phyloP scores from a whole-genome alignment of 2,888 invertebrate species.

The Leptura quadrifasciata region DNA sequence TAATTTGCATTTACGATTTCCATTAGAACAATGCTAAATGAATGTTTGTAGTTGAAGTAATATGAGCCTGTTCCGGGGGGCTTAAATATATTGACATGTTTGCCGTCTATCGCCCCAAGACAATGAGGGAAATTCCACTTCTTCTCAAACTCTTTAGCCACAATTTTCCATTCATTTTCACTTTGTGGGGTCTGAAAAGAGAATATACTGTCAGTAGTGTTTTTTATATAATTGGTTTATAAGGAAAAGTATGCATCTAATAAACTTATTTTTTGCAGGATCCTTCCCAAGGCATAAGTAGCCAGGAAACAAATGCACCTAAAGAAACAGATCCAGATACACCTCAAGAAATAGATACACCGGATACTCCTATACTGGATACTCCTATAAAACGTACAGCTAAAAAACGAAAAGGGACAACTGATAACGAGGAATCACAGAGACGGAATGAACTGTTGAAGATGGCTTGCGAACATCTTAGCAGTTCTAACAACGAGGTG shows the following conservation, averaged over 20 bases:
- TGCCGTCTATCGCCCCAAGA: conserved; percentile 13
- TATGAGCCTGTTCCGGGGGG: not conserved
- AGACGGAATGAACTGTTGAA: not conserved
- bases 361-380: no score
- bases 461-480: not conserved
- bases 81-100: not conserved
- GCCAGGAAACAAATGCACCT: no score
- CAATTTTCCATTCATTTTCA: no score
- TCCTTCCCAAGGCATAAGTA: no score
- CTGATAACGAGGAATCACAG: not conserved
- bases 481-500: not conserved
- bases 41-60: conserved; percentile 8
- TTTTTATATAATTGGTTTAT: no score
- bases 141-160: conserved; percentile 5
- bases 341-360: no score
- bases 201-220: no score
- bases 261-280: no score
- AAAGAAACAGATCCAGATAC: no score
- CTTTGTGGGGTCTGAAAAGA: no score
- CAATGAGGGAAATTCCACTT: conserved; percentile 23
- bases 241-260: no score
- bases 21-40: not conserved
- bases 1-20: no score
- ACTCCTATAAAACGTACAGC: not conserved
- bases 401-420: not conserved